Base-by-base conservation (phyloP, 2,888 invertebrate genomes). In the Parthenolecanium corni region DNA sequence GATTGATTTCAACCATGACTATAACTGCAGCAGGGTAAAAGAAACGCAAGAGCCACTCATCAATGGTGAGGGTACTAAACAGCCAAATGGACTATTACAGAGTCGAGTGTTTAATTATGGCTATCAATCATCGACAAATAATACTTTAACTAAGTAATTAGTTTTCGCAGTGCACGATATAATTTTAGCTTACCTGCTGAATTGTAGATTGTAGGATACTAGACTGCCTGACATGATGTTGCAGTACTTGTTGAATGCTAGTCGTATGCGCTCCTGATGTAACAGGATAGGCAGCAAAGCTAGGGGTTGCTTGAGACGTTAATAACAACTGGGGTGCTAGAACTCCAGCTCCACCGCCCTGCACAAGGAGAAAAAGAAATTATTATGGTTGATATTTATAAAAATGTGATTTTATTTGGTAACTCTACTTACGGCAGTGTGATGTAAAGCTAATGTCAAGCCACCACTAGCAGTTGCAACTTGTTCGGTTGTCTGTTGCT, bases 401-500 rank as follows among this genome's bases (percentile, higher is more conserved):
- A 14, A 40, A 38, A 38, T 40, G 2, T 40, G 2, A n/a, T 40
- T n/a, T 40, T 2, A n/a, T 40, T 40, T 40, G 40, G 2, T 40
- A 40, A 14, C 40, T 12, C 20, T 21, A 65, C 51, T 47, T 66
- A 66, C 66, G 36, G 66, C 51, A 57, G 68, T 57, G 65, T 68
- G 72, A 72, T 66, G 72, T 71, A 68, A 71, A 72, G 71, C 72
- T 73, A 68, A 73, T 71, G 68, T 75, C 73, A 63, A 74, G 73
- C 65, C 69, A 62, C 68, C 69, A 65, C 75, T 72, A 66, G 75
- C 73, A 66, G 75, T 53, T 46, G 63, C 72, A 67, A 75, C 73
- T 65, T 75, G 72, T 63, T 75, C 75, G 23, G 61, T 61, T 49
- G 49, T 49, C 23, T 61, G 61, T 9, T 61, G 69, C 62, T 74